These are phyloP conservation scores for Cryptocephalus primarius DNA, from an alignment of 2,888 invertebrate genomes.

Conservation along the genomic window DNA sequence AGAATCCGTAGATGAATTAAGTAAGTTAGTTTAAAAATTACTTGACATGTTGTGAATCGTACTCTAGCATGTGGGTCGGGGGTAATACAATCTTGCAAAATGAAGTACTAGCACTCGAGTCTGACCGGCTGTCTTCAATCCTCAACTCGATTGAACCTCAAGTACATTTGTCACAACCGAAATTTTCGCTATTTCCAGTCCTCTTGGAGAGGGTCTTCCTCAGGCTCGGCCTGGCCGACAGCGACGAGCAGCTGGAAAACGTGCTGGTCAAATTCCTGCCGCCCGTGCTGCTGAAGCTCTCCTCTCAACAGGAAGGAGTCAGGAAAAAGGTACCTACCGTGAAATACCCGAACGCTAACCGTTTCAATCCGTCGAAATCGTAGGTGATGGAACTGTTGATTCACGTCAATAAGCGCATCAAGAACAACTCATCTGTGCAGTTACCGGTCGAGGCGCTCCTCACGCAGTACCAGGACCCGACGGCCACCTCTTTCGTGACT, in stretches of 20 bases:
- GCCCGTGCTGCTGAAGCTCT: constrained; percentile 82
- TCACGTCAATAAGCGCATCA: constrained; percentile 83
- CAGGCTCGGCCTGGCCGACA: constrained; percentile 77
- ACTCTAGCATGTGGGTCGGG: too few species aligned
- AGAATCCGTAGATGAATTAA: constrained; percentile 17
- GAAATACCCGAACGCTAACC: not conserved
- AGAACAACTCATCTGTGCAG: constrained; percentile 72
- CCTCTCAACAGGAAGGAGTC: constrained; percentile 78
- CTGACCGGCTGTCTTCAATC: too few species aligned
- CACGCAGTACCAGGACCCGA: constrained; percentile 66
- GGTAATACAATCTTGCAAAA: too few species aligned
- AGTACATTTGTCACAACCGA: too few species aligned
- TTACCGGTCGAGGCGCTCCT: constrained; percentile 77
- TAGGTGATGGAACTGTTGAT: constrained; percentile 87
- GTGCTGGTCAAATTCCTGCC: constrained; percentile 73
- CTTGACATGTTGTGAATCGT: not conserved
- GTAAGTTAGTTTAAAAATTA: constrained; percentile 8
- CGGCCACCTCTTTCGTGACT: constrained; percentile 66
- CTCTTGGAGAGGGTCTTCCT: constrained; percentile 82
- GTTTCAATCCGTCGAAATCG: not conserved
- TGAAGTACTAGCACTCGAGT: too few species aligned
- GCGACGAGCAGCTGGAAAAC: constrained; percentile 78
- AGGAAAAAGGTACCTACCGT: constrained; percentile 36
- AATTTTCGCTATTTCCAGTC: constrained; percentile 42
- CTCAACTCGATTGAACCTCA: too few species aligned